Evolutionary conservation across 2,888 invertebrate genomes (phyloP).

Genomic region (Xestoiulus laeticollis): DNA sequence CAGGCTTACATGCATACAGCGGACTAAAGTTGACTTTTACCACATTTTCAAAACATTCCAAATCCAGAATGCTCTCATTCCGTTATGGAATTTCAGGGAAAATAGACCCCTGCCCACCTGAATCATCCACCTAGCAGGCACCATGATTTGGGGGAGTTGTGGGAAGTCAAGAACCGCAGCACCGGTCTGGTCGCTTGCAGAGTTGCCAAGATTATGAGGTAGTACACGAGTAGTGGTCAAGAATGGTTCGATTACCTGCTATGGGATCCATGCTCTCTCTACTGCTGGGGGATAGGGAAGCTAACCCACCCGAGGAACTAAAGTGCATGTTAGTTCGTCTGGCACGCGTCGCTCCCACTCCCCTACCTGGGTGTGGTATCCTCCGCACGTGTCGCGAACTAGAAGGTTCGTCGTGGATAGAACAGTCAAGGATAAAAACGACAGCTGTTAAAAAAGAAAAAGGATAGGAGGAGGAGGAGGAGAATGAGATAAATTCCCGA

Average conservation of each 20-base stretch:
- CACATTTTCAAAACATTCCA: no score
- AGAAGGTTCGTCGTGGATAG: constrained; percentile 82
- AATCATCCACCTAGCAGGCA: not conserved
- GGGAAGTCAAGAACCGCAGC: not conserved
- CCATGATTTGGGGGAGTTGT: not conserved
- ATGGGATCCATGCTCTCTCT: constrained; percentile 96
- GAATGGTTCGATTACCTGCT: constrained; percentile 67
- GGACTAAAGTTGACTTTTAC: no score
- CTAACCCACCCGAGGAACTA: constrained; percentile 84
- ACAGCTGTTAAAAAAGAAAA: not conserved
- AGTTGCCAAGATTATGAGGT: not conserved
- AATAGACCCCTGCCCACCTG: no score
- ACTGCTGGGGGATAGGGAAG: constrained; percentile 85
- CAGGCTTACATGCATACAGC: no score
- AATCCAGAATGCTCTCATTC: no score
- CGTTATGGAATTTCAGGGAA: no score
- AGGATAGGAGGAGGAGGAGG: not conserved
- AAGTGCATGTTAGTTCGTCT: constrained; percentile 95
- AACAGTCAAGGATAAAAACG: constrained; percentile 67
- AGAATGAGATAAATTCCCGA: not conserved
- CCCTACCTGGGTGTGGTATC: constrained; percentile 81
- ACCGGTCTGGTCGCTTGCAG: not conserved
- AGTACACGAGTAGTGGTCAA: constrained; percentile 26
- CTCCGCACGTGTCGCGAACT: constrained; percentile 76
- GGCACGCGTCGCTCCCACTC: constrained; percentile 76